Conservation (phyloP, 2,888 invertebrate species). For the Empis livida region DNA sequence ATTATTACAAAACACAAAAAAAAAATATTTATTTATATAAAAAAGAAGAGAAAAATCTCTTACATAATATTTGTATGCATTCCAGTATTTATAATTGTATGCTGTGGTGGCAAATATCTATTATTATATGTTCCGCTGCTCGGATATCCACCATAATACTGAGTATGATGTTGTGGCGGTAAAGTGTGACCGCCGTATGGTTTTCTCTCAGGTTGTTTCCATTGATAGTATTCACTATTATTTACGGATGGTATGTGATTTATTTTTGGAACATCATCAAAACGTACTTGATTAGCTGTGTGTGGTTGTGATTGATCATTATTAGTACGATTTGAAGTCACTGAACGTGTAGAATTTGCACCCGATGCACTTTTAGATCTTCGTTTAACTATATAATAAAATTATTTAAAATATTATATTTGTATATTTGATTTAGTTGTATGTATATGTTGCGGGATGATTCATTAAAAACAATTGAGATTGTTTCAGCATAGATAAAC, state of each 20-base stretch:
- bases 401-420: constrained; percentile 3
- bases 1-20: no score
- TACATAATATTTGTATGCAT: constrained; percentile 36
- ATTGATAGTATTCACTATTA: constrained; percentile 33
- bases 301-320: constrained; percentile 14
- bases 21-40: constrained; percentile 1
- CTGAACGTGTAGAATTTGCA: constrained; percentile 26
- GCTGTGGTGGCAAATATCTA: constrained; percentile 16
- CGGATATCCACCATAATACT: no score
- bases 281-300: constrained; percentile 8
- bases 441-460: no score
- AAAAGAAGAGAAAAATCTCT: no score
- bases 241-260: constrained; percentile 23
- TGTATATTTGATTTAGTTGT: constrained; percentile 6
- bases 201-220: constrained; percentile 19
- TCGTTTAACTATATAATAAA: constrained; percentile 32
- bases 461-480: no score
- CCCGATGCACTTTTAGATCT: constrained; percentile 34
- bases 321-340: constrained; percentile 22
- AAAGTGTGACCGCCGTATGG: not conserved
- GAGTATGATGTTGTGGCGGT: no score
- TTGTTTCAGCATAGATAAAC: no score
- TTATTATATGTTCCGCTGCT: constrained; percentile 2
- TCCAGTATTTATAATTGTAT: constrained; percentile 29
- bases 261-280: constrained; percentile 25